A percentile compares a stretch with the other conserved stretches of the same genome.
Evolutionary conservation across 2,797 vertebrate genomes (phyloP).

Genomic region (Chelmon rostratus): DNA sequence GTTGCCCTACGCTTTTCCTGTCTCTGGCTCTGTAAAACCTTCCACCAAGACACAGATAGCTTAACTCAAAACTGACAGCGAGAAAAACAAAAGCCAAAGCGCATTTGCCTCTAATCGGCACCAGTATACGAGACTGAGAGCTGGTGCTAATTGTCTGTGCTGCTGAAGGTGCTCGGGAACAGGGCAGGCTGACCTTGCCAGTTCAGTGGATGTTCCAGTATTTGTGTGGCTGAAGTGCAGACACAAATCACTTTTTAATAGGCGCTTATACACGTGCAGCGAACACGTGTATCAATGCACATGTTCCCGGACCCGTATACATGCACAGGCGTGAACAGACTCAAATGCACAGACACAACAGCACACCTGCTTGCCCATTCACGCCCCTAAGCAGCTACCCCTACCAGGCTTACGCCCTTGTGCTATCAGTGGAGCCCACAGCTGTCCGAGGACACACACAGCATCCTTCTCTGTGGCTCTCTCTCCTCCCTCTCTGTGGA

Average conservation of each 20-base stretch:
- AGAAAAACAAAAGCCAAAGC: conserved; percentile 19
- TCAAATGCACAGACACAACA: conserved; percentile 29
- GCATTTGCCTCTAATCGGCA: conserved; percentile 39
- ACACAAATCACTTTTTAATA: conserved; percentile 37
- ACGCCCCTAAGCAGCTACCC: conserved; percentile 19
- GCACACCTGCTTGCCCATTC: conserved; percentile 6
- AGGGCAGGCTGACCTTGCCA: conserved; percentile 46
- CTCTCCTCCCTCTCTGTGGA: conserved; percentile 23
- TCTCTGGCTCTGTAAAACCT: conserved; percentile 39
- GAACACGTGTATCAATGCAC: conserved; percentile 1
- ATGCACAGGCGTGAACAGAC: neutral
- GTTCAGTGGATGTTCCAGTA: conserved; percentile 27
- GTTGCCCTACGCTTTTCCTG: conserved; percentile 38
- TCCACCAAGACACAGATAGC: conserved; percentile 17
- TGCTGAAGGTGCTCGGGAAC: conserved; percentile 27
- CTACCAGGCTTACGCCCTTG: conserved; percentile 42
- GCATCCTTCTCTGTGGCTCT: conserved; percentile 17
- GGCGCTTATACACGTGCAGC: conserved; percentile 4
- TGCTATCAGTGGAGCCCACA: conserved; percentile 49
- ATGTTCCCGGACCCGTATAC: conserved; percentile 2
- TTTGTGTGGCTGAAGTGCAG: conserved; percentile 25
- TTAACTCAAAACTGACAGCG: conserved; percentile 11
- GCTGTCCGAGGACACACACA: conserved; percentile 51
- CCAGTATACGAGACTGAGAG: conserved; percentile 24
- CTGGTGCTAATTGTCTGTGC: conserved; percentile 45